A percentile compares a stretch with the other conserved stretches of the same genome.
Evolutionary conservation across 2,888 invertebrate species (phyloP).

Genomic region (Plagodis pulveraria): DNA sequence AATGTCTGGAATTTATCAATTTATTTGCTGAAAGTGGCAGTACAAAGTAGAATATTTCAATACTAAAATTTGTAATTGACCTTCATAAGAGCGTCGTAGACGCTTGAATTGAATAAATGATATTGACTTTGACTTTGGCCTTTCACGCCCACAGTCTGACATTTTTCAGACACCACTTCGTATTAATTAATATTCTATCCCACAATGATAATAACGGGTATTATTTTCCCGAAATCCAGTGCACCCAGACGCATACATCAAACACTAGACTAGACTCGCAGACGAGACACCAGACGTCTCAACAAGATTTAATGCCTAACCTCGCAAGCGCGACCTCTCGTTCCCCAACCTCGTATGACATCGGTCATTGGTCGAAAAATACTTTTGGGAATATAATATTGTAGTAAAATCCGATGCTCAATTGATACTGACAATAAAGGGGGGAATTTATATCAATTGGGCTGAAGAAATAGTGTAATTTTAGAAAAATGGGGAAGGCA

Average conservation of each 20-base stretch:
- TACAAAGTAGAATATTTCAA: too few relatives aligned
- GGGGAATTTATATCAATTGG: constrained; percentile 16
- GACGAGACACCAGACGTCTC: constrained; percentile 39
- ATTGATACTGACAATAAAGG: constrained; percentile 13
- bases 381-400: constrained; percentile 13
- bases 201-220: too few relatives aligned
- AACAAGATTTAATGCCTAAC: constrained; percentile 40
- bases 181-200: too few relatives aligned
- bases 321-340: constrained; percentile 25
- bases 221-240: not conserved
- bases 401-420: constrained; percentile 14
- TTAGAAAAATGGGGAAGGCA: constrained; percentile 1
- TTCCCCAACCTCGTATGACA: constrained; percentile 17
- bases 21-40: too few relatives aligned
- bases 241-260: constrained; percentile 18
- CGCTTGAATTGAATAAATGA: too few relatives aligned
- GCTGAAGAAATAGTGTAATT: not conserved
- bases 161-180: too few relatives aligned
- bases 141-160: too few relatives aligned
- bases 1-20: too few relatives aligned
- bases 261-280: constrained; percentile 21
- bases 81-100: too few relatives aligned
- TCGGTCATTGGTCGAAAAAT: constrained; percentile 25
- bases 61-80: too few relatives aligned
- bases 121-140: too few relatives aligned